Evolutionary conservation across 1,140 invertebrate genomes (phyloP).

Genomic region (Campoletis sonorensis): DNA sequence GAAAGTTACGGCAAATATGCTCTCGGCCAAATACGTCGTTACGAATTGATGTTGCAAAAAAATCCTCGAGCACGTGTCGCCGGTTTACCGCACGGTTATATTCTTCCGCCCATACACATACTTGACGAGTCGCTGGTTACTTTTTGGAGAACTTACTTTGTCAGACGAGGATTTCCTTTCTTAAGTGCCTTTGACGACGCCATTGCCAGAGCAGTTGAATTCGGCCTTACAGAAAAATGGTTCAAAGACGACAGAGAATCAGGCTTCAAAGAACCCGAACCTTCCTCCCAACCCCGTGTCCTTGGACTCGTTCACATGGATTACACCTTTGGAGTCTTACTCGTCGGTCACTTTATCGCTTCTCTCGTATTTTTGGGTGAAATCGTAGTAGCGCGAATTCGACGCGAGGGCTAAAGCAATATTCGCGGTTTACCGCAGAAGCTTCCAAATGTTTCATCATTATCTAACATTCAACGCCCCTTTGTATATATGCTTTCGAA

Average conservation of each 20-base stretch:
- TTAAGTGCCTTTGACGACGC: constrained; percentile 38
- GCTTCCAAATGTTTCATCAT: background rate
- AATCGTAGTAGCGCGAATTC: background rate
- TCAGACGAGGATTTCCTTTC: constrained; percentile 40
- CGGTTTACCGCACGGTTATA: background rate
- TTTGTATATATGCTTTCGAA: too few species aligned
- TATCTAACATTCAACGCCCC: too few species aligned
- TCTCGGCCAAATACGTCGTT: constrained; percentile 7
- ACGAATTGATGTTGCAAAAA: background rate
- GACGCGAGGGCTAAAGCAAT: background rate
- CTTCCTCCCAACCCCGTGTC: background rate
- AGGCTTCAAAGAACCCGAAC: constrained; percentile 3
- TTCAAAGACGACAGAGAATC: constrained; percentile 31
- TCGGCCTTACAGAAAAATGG: constrained; percentile 50
- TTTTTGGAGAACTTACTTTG: constrained; percentile 50
- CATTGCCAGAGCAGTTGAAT: constrained; percentile 36
- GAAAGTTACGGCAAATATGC: constrained; percentile 33
- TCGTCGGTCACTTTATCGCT: background rate
- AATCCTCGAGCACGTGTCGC: background rate
- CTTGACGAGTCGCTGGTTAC: constrained; percentile 40
- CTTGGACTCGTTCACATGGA: background rate
- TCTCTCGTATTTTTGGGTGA: background rate
- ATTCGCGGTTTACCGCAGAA: background rate
- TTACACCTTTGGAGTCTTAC: background rate
- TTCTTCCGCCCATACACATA: constrained; percentile 28